Evolutionary conservation across 2,113 vertebrate genomes (phyloP), one percentile per base, ranked within the genome.

Genomic region (Pimephales promelas): DNA sequence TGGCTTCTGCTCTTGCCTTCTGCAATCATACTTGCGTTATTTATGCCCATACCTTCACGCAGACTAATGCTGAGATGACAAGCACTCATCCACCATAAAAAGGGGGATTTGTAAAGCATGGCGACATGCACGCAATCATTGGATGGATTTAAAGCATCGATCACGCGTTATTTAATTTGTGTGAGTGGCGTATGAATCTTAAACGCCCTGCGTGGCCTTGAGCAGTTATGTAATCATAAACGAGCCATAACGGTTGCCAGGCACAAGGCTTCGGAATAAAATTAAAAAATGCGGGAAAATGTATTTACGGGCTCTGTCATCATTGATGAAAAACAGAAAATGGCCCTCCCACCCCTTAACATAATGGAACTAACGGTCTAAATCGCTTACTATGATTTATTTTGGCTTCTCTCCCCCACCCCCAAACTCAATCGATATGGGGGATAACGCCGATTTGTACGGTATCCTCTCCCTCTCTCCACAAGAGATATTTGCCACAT

Each of bases 91-190:
- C 0, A 72, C 57, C 80, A 78, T 80, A 86, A 88, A 80, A 85
- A 71, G 73, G 84, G 79, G 81, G 71, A 86, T 89, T 86, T 74
- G 81, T 59, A 61, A 82, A 79, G 81, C 82, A n/a, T 24, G 72
- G 47, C 40, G 59, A 86, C 79, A 57, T 62, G n/a, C 36, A 79
- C 57, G 49, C 84, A 75, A 88, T 86, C 81, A 68, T 84, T 87
- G 54, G 88, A 91, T 87, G 78, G 85, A 86, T 88, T 76, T 14
- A 40, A 81, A 66, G 66, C 90, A 91, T 92, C 87, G 91, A 93
- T 91, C 83, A 75, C 14, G 13, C 43, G 28, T 88, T 87, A 91
- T 93, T 92, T 88, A 88, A 92, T 93, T 91, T 90, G 87, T 85
- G 89, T 88, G 85, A 93, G 88, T 91, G 90, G 86, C 79, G 49